Evolutionary conservation across 2,113 vertebrate species (phyloP), one percentile per base, ranked within the genome.

Genomic region (Calypte anna): DNA sequence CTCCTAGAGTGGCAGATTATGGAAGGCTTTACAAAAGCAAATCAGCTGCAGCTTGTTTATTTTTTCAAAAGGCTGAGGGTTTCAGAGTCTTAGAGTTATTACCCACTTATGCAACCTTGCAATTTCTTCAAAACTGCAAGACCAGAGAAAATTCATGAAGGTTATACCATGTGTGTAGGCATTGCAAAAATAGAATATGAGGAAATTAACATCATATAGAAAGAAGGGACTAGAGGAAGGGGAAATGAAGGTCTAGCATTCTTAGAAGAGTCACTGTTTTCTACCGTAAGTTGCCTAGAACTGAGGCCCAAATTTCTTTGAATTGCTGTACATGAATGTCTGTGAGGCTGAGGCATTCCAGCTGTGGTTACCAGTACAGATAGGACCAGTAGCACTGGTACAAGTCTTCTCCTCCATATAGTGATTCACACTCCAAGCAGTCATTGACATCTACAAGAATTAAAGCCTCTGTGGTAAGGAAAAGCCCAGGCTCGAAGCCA

Each of bases 171-270:
- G 44, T 44, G 24, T 43, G 28, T 55, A 84, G 53, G 12, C 67
- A 12, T 70, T 59, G 31, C 61, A 69, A 69, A 93, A 92, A 79
- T 44, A 89, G 77, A 91, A n/a, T 38, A 89, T 92, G 84, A 70
- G 77, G 81, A 95, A 94, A 91, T 27, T 7, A 63, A 14, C 30
- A 5, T 83, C 3, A 0, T 51, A 33, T 36, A 82, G 79, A 76
- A 80, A 80, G n/a, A 43, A 91, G 23, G 14, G 61, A 67, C 57
- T 59, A 64, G 74, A 87, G 27, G 58, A 91, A 91, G 79, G 61
- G 74, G 81, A 94, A 95, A 82, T 79, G 22, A 81, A 92, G 62
- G 46, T 66, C 63, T 77, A 66, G 12, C 13, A 25, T 82, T 94
- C 91, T 87, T 72, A 68, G 74, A 95, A 79, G 12, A 55, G 57